Evolutionary conservation across 37 sponge, comb jelly and placozoan genomes (phyloP).

Genomic region (Mnemiopsis leidyi): DNA sequence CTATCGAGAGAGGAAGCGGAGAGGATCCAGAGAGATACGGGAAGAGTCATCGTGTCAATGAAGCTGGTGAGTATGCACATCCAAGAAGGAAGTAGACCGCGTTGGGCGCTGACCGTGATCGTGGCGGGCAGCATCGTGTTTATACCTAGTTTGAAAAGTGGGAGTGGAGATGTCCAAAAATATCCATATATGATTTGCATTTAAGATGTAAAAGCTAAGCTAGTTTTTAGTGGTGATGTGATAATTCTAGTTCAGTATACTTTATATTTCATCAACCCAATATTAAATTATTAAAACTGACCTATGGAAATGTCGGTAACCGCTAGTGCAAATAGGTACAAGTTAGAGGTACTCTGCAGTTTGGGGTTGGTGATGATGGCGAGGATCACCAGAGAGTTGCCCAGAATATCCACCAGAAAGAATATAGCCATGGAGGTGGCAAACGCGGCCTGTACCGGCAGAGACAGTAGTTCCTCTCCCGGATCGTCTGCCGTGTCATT

Average conservation of each 20-base stretch:
- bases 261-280: too few species aligned
- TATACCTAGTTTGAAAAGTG: background rate
- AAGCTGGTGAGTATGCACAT: constrained; percentile 28
- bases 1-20: constrained; percentile 12
- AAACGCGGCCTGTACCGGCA: background rate
- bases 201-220: too few species aligned
- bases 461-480: background rate
- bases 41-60: background rate
- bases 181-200: too few species aligned
- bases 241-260: too few species aligned
- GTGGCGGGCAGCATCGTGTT: constrained; percentile 30
- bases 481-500: background rate
- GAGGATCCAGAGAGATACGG: constrained; percentile 2
- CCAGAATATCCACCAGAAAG: constrained; percentile 21
- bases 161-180: too few species aligned
- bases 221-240: too few species aligned
- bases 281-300: background rate
- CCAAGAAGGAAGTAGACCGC: background rate
- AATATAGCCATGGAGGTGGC: background rate
- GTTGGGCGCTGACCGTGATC: background rate
- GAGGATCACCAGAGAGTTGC: background rate
- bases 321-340: background rate
- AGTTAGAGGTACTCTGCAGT: background rate
- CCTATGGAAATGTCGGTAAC: background rate
- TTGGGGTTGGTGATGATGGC: constrained; percentile 7